Evolutionary conservation across 2,113 vertebrate genomes (phyloP).

Genomic region (Rhombomys opimus): DNA sequence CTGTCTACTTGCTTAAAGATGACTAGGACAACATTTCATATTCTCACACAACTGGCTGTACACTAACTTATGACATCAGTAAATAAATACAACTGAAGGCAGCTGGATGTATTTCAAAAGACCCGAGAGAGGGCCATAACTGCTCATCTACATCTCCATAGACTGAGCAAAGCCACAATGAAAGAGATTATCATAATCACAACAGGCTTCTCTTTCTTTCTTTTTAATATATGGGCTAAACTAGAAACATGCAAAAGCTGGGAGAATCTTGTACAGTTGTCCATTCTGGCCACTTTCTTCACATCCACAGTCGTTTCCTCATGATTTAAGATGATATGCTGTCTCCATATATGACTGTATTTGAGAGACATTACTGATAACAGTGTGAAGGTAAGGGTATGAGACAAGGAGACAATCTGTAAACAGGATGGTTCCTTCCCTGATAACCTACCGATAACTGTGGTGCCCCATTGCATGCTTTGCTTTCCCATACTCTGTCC

Average conservation of each 20-base stretch:
- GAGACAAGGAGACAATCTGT: background rate
- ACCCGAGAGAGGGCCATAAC: background rate
- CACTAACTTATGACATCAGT: background rate
- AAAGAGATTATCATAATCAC: background rate
- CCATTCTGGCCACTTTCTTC: background rate
- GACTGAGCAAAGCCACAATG: background rate
- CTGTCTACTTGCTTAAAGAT: background rate
- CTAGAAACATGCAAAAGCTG: background rate
- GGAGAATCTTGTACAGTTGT: background rate
- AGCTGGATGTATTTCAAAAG: background rate
- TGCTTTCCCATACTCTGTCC: background rate
- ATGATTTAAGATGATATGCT: background rate
- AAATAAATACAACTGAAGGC: background rate
- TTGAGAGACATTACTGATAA: background rate
- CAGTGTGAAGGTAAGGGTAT: background rate
- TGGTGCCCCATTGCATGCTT: background rate
- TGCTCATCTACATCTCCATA: background rate
- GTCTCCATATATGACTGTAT: background rate
- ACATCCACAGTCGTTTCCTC: background rate
- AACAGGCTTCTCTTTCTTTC: background rate
- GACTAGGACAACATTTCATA: background rate
- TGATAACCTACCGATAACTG: background rate
- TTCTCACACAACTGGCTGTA: background rate
- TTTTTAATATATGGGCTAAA: background rate
- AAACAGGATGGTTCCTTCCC: accelerated